Percentiles rank a stretch among this genome's conserved stretches.
Conservation (phyloP, 1,140 invertebrate species). For the Procambarus clarkii region DNA sequence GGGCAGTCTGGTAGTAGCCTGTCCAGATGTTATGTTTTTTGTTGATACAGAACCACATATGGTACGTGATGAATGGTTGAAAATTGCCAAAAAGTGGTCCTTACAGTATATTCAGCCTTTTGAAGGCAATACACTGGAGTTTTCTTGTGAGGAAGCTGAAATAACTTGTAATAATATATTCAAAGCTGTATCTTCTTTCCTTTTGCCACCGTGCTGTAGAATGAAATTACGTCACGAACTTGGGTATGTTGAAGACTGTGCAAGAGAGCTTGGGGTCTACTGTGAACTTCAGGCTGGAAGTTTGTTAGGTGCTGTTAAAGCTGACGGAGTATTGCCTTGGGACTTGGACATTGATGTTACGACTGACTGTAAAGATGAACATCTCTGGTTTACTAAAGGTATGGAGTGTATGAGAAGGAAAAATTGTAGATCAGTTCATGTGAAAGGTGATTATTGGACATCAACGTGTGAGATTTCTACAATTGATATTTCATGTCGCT, state of each 20-base stretch:
- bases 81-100: conserved; percentile 70
- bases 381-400: conserved; percentile 44
- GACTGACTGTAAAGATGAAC: conserved; percentile 65
- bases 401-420: conserved; percentile 30
- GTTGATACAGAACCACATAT: conserved; percentile 46
- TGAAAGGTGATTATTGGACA: conserved; percentile 54
- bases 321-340: conserved; percentile 74
- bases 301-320: conserved; percentile 74
- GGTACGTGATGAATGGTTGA: conserved; percentile 51
- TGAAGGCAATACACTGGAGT: conserved; percentile 53
- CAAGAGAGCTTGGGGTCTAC: conserved; percentile 59
- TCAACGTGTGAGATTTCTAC: conserved; percentile 32
- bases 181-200: conserved; percentile 42
- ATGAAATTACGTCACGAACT: conserved; percentile 65
- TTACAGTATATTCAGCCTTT: conserved; percentile 62
- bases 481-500: conserved; percentile 22
- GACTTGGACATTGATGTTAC: conserved; percentile 74
- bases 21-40: conserved; percentile 74
- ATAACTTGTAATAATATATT: conserved; percentile 62
- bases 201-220: conserved; percentile 72
- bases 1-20: conserved; percentile 70
- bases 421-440: conserved; percentile 14
- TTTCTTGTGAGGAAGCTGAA: conserved; percentile 71
- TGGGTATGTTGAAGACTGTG: conserved; percentile 57
- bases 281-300: conserved; percentile 74